Conservation (phyloP, 1,140 invertebrate species). For the Teleopsis dalmanni region DNA sequence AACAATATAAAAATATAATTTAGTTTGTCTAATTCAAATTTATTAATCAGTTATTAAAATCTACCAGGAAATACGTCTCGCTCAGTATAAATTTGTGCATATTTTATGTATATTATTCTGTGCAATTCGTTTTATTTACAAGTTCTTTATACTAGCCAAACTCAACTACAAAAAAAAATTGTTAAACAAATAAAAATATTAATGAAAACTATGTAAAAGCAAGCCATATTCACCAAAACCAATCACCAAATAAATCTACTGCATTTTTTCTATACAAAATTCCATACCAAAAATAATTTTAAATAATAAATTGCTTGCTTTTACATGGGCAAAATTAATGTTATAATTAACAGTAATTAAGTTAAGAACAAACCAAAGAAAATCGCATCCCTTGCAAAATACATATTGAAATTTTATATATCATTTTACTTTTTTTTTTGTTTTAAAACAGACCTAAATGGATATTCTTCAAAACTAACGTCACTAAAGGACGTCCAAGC, state of each 20-base stretch:
- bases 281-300: not conserved
- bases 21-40: constrained; percentile 7
- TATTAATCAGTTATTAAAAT: constrained; percentile 3
- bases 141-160: too few species aligned
- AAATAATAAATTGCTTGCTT: not conserved
- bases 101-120: not conserved
- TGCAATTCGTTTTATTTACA: too few species aligned
- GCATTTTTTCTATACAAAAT: not conserved
- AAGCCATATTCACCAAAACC: too few species aligned
- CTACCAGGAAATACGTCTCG: not conserved
- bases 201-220: too few species aligned
- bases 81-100: not conserved
- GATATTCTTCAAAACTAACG: constrained; percentile 77
- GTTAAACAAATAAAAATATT: not conserved
- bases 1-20: too few species aligned
- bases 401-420: too few species aligned
- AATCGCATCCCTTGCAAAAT: constrained; percentile 17
- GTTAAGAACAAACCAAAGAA: not conserved
- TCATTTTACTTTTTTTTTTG: too few species aligned
- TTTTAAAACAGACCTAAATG: constrained; percentile 90
- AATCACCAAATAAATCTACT: not conserved
- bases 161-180: not conserved
- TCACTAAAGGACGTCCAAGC: constrained; percentile 81
- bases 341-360: constrained; percentile 2
- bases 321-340: not conserved